Evolutionary conservation across 1,140 invertebrate species (phyloP), one percentile per base, ranked within the genome.

Genomic region (Bombus terrestris): DNA sequence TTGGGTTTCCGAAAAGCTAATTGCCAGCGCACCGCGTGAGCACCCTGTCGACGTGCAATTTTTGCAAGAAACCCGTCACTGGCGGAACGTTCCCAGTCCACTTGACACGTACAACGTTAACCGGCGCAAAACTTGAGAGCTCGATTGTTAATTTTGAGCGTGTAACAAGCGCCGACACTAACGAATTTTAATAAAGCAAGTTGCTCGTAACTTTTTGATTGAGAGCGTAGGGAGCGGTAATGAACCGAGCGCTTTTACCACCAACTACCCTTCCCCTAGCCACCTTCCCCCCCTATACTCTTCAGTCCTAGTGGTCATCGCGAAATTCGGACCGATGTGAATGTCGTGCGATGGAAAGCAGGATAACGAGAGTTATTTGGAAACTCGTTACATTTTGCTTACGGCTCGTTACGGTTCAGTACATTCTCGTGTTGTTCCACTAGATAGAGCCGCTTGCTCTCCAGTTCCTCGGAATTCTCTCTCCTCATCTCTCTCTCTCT

Each of bases 311-410:
- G 66, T 74, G 82, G 62, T 53, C 68, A 74, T 80, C 41, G 59
- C 25, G 62, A 74, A 85, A 81, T 81, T 69, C 74, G 41, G 35
- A 37, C 62, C 62, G 28, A 57, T 57, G 74, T n/a, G 64, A 57
- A 57, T 47, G 74, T 69, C 43, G n/a, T 62, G 47, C 47, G 69
- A 80, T 35, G 68, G 83, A 35, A 28, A 37, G 53, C 76, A 35
- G 39, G 35, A 80, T 80, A 80, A 85, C 76, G 83, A 83, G 62
- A 83, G 76, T 79, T 84, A 84, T 85, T 85, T 80, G 83, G 77
- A 71, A 85, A 85, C 83, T 85, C 83, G 77, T 80, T 79, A 73
- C 76, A 71, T 85, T 85, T 85, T 72, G 53, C 69, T 79, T 80
- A 80, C 77, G 32, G 75, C 75, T 73, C 83, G 66, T 85, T 85